Conservation (phyloP, 2,888 invertebrate genomes). For the Caenorhabditis doughertyi region DNA sequence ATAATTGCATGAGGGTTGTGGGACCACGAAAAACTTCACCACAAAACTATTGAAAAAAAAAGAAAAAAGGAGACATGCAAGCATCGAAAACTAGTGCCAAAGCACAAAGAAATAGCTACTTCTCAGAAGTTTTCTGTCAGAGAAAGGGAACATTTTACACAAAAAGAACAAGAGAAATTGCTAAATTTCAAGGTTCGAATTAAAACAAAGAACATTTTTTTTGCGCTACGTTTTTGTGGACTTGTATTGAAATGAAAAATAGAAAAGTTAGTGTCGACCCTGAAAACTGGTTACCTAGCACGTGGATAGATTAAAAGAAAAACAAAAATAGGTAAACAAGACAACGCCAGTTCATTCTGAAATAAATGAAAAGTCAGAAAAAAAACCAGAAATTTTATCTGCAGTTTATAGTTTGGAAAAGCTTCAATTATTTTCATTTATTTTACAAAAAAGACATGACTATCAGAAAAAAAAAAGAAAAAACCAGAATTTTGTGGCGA, state of each 20-base stretch:
- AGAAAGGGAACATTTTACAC: not conserved
- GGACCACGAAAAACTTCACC: not conserved
- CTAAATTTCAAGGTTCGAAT: constrained; percentile 27
- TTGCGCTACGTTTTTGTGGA: not conserved
- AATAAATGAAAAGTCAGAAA: not conserved
- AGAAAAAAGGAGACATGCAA: not conserved
- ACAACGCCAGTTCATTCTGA: constrained; percentile 10
- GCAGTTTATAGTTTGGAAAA: not conserved
- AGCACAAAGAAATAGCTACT: not conserved
- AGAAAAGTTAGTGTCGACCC: constrained; percentile 9
- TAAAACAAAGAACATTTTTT: not conserved
- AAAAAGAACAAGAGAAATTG: not conserved
- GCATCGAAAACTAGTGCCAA: not conserved
- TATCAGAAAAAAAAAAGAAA: not conserved
- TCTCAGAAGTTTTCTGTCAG: not conserved
- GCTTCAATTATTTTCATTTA: not conserved
- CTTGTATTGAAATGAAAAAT: not conserved
- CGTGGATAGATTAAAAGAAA: not conserved
- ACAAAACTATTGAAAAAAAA: not conserved
- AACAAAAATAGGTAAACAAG: constrained; percentile 43
- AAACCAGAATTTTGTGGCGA: constrained; percentile 31
- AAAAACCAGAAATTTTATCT: not conserved
- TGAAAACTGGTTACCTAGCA: constrained; percentile 15
- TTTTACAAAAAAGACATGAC: not conserved
- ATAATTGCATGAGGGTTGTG: too few species aligned